Evolutionary conservation across 2,113 vertebrate species (phyloP), one percentile per base, ranked within the genome.

Genomic region (Podarcis cretensis): DNA sequence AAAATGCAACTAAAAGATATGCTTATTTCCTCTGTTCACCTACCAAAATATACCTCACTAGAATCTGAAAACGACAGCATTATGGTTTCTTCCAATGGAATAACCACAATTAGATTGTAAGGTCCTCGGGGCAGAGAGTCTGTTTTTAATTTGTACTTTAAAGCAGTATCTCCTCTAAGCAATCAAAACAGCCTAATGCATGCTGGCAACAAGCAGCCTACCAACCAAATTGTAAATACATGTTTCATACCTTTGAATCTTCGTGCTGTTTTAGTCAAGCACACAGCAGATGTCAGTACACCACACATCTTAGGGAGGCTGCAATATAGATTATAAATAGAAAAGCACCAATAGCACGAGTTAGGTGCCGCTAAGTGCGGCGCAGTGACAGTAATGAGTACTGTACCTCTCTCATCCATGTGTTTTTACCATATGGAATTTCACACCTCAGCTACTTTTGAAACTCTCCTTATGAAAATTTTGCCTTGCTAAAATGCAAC

Each of bases 281-380:
- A 92, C 94, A 95, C 95, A 96, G 95, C 94, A 96, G 95, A 96
- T 96, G 93, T 95, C 95, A 96, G 94, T 94, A 92, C 95, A 0
- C 95, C 94, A 93, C 94, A 93, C 89, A 94, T 90, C 86, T 93
- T 96, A 89, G 57, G 77, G 84, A 84, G 91, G 81, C 63, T 66
- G 78, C 12, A 40, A 65, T 81, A 89, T 13, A 90, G 81, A 68
- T 89, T 78, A 81, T 66, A 69, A 88, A 86, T 0, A 40, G 89
- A 86, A 94, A 90, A 92, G 84, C 83, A 83, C 40, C 87, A 83
- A 0, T 20, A 35, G 76, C 71, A 84, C 65, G 81, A 43, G 86
- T 80, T 92, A 66, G 87, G 8, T 0, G 25, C 90, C 86, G 78
- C 57, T 81, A 85, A 37, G 2, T 80, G 86, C 75, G 83, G 35